A percentile compares a stretch with the other conserved stretches of the same genome.
phyloP scores from a whole-genome alignment of 2,888 invertebrate genomes.

The Graphium colonna region DNA sequence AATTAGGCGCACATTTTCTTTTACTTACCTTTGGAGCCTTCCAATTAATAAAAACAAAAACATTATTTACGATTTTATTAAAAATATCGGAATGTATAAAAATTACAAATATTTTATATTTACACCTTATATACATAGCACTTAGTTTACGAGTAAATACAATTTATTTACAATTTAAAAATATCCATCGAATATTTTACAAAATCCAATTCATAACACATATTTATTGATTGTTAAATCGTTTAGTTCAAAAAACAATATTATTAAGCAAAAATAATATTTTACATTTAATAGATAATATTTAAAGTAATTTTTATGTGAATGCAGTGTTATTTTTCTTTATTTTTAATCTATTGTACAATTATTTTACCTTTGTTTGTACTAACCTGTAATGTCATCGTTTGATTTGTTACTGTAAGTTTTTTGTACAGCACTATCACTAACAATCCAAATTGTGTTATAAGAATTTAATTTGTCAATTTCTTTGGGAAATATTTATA shows the following conservation, averaged over 20 bases:
- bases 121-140: slow-evolving; percentile 65
- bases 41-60: neutral
- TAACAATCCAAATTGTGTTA: neutral
- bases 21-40: neutral
- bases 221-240: neutral
- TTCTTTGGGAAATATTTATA: neutral
- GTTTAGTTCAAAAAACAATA: neutral
- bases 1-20: no score
- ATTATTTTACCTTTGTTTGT: neutral
- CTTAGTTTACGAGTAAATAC: slow-evolving; percentile 27
- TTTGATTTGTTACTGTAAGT: neutral
- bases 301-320: no score
- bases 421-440: neutral
- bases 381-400: neutral
- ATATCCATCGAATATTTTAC: neutral
- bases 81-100: slow-evolving; percentile 32
- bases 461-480: neutral
- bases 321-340: neutral
- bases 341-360: neutral
- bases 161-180: slow-evolving; percentile 23
- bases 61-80: slow-evolving; percentile 22
- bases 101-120: slow-evolving; percentile 49
- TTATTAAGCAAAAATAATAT: no score
- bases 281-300: no score
- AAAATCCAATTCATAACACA: neutral